phyloP scores from a whole-genome alignment of 2,797 vertebrate species.

The Argyrosomus regius region DNA sequence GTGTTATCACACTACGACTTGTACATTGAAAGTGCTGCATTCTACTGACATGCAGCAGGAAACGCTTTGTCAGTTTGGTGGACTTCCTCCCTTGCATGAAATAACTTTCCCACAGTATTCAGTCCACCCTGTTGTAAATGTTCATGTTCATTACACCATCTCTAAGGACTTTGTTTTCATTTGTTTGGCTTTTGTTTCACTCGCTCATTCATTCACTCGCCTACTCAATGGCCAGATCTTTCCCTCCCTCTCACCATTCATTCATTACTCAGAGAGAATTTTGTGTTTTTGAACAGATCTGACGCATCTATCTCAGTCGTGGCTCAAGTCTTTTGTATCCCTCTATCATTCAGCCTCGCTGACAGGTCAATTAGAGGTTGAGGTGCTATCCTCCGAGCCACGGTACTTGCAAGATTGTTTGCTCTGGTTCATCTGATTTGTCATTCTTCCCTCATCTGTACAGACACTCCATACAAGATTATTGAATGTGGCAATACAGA shows the following conservation, averaged over 20 bases:
- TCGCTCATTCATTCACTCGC: conserved; percentile 24
- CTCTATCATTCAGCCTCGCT: conserved; percentile 53
- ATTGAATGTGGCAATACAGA: conserved; percentile 37
- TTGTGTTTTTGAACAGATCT: conserved; percentile 41
- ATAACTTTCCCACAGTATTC: background rate
- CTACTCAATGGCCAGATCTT: conserved; percentile 24
- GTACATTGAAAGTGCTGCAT: background rate
- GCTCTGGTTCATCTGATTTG: conserved; percentile 40
- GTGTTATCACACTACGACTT: background rate
- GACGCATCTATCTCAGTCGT: conserved; percentile 35
- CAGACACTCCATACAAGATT: conserved; percentile 25
- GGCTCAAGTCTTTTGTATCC: conserved; percentile 43
- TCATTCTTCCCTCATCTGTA: conserved; percentile 25
- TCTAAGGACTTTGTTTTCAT: background rate
- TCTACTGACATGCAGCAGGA: conserved; percentile 5
- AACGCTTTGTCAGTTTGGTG: background rate
- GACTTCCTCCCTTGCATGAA: conserved; percentile 2
- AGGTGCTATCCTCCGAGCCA: conserved; percentile 40
- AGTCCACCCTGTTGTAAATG: background rate
- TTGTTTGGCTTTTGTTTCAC: conserved; percentile 13
- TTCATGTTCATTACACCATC: conserved; percentile 1
- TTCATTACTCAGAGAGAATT: conserved; percentile 33
- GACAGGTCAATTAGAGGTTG: conserved; percentile 57
- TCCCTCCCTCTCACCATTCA: conserved; percentile 30
- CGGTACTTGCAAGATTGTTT: conserved; percentile 40